Evolutionary conservation across 1,140 invertebrate species (phyloP).

Genomic region (Cyrtorhinus lividipennis): DNA sequence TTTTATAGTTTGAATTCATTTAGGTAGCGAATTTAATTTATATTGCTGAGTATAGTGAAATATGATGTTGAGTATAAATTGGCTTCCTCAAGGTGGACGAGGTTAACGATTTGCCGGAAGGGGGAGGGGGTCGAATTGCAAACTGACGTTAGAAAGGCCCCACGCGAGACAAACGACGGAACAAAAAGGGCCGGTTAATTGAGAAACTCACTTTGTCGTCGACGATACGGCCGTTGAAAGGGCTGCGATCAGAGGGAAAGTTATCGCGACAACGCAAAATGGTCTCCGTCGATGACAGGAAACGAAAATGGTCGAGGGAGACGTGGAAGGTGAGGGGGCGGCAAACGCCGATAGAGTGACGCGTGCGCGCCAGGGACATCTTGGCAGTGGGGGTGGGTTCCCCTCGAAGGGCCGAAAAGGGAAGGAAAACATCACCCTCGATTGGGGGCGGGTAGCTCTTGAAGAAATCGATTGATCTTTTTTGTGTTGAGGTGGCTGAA

Average conservation of each 20-base stretch:
- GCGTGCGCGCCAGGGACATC: conserved; percentile 8
- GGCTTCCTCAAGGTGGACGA: too few species aligned
- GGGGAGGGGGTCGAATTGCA: too few species aligned
- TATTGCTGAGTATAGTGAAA: too few species aligned
- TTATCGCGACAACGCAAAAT: neutral
- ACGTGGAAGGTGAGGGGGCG: neutral
- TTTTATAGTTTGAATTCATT: too few species aligned
- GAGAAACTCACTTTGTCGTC: neutral
- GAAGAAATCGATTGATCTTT: too few species aligned
- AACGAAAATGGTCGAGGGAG: neutral
- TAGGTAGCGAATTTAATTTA: too few species aligned
- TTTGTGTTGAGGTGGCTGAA: too few species aligned
- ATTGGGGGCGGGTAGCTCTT: neutral
- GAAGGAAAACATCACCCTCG: too few species aligned
- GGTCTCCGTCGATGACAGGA: neutral
- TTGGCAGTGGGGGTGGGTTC: neutral
- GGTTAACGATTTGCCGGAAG: too few species aligned
- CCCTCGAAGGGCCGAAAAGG: neutral
- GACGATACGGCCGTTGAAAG: neutral
- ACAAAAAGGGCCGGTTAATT: neutral
- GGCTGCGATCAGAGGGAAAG: neutral
- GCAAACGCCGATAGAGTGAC: conserved; percentile 15
- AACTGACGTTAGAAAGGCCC: too few species aligned
- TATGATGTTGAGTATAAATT: too few species aligned
- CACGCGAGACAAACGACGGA: neutral